Percentiles rank a stretch among this genome's conserved stretches.
Conservation (phyloP, 2,888 invertebrate genomes). For the Calameuta pallipes region DNA sequence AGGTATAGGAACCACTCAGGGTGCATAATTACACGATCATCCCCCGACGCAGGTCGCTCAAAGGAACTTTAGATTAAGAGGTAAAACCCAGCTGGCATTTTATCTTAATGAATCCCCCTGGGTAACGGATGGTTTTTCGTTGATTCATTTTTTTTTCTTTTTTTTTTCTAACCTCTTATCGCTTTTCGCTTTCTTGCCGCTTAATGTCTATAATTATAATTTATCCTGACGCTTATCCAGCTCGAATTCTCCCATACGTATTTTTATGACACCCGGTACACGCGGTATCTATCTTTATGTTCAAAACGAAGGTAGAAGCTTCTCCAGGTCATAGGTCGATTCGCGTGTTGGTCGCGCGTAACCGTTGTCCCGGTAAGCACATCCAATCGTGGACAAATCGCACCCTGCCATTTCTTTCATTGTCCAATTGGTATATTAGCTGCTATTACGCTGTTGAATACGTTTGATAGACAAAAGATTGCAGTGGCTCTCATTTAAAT, state of each 20-base stretch:
- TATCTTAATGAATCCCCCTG: slow-evolving; percentile 44
- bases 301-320: not conserved
- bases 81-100: slow-evolving; percentile 30
- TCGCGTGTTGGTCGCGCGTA: not conserved
- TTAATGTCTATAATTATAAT: not conserved
- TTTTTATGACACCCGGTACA: not conserved
- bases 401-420: slow-evolving; percentile 55
- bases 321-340: not conserved
- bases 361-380: too few species aligned
- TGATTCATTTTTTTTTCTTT: slow-evolving; percentile 12
- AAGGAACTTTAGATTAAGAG: slow-evolving; percentile 34
- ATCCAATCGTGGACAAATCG: slow-evolving; percentile 37
- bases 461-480: slow-evolving; percentile 62
- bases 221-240: not conserved
- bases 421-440: slow-evolving; percentile 61
- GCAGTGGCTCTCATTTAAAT: slow-evolving; percentile 54
- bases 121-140: slow-evolving; percentile 19
- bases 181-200: not conserved
- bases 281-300: not conserved
- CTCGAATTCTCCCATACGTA: too few species aligned
- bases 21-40: slow-evolving; percentile 44
- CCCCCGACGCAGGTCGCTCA: slow-evolving; percentile 19
- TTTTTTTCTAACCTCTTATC: not conserved
- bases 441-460: slow-evolving; percentile 59
- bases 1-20: slow-evolving; percentile 21